These are phyloP conservation scores for Gorsachius magnificus DNA, from an alignment of 2,797 vertebrate species.

Conservation along the genomic window DNA sequence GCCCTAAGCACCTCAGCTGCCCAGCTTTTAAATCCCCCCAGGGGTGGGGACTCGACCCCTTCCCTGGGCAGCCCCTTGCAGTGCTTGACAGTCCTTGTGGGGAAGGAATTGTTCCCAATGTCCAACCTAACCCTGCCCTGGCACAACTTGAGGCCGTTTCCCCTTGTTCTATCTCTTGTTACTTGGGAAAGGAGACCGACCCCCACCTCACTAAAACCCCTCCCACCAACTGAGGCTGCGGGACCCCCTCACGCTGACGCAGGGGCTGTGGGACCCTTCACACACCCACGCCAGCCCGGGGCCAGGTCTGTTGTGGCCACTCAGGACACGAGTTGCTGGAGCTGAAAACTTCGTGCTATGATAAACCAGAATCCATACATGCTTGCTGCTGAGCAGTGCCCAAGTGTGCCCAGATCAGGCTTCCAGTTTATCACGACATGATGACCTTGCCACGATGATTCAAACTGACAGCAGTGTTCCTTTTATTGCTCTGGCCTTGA, in stretches of 20 bases:
- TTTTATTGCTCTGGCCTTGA: background rate
- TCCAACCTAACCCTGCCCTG: background rate
- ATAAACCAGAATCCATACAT: background rate
- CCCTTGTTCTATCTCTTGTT: background rate
- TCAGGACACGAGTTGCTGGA: background rate
- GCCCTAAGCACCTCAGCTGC: background rate
- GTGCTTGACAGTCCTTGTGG: background rate
- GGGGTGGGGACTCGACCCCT: too few relatives aligned
- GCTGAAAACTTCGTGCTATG: background rate
- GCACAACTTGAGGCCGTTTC: background rate
- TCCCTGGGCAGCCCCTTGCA: background rate
- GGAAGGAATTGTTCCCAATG: too few relatives aligned
- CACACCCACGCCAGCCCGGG: background rate
- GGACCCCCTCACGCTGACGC: background rate
- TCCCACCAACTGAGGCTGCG: background rate
- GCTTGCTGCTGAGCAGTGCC: background rate
- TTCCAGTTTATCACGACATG: background rate
- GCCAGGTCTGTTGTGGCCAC: background rate
- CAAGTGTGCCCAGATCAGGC: background rate
- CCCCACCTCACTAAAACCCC: too few relatives aligned
- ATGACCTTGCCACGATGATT: background rate
- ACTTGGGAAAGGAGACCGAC: background rate
- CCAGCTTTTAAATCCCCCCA: rapidly evolving
- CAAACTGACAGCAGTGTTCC: background rate
- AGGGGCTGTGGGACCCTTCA: background rate